phyloP scores from a whole-genome alignment of 2,113 vertebrate genomes.

The Pseudorectes ferrugineus region DNA sequence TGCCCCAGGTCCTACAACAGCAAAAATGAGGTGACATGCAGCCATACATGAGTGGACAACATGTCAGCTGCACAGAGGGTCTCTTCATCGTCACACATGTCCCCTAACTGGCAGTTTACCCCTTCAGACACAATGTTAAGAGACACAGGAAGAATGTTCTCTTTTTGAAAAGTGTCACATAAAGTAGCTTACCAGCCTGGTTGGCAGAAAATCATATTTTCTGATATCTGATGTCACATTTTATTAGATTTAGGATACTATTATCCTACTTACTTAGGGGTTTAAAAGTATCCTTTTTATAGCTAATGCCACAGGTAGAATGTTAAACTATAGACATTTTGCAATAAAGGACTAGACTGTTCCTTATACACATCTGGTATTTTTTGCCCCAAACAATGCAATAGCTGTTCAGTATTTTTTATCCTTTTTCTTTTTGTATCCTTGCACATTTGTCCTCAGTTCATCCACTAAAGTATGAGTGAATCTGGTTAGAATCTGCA shows the following conservation, averaged over 20 bases:
- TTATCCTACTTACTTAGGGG: slow-evolving; percentile 64
- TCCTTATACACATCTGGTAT: slow-evolving; percentile 2
- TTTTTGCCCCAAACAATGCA: slow-evolving; percentile 27
- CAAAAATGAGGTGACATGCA: slow-evolving; percentile 60
- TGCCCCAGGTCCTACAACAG: slow-evolving; percentile 64
- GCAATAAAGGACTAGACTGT: slow-evolving; percentile 58
- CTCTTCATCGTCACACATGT: slow-evolving; percentile 65
- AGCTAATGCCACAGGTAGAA: slow-evolving; percentile 70
- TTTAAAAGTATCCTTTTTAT: slow-evolving; percentile 65
- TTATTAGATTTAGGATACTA: slow-evolving; percentile 72
- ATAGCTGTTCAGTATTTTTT: background rate
- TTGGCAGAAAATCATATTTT: slow-evolving; percentile 74
- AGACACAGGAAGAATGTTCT: slow-evolving; percentile 80
- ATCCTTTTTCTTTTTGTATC: background rate
- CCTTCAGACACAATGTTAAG: slow-evolving; percentile 74
- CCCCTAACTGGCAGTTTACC: slow-evolving; percentile 72
- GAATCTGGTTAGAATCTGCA: background rate
- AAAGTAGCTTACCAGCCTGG: slow-evolving; percentile 61
- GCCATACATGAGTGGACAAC: slow-evolving; percentile 78
- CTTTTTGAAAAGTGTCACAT: slow-evolving; percentile 78
- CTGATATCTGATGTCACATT: slow-evolving; percentile 71
- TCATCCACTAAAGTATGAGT: background rate
- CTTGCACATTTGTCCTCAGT: background rate
- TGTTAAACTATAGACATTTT: slow-evolving; percentile 62
- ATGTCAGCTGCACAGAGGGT: slow-evolving; percentile 75